A percentile compares a stretch with the other conserved stretches of the same genome.
These are phyloP conservation scores for Chionoecetes opilio DNA, from an alignment of 1,140 invertebrate genomes.

Conservation along the genomic window DNA sequence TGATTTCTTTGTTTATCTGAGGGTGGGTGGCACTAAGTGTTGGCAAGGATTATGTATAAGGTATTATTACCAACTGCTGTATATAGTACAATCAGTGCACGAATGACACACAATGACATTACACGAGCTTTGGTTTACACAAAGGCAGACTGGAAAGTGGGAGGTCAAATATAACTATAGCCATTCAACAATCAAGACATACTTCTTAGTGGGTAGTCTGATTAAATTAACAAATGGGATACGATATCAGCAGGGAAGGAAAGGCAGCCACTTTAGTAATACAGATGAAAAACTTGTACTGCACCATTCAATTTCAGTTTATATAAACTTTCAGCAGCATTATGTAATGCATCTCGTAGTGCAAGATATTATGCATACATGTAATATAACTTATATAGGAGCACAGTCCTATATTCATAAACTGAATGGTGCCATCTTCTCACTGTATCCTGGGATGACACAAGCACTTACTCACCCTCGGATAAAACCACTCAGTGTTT, in stretches of 20 bases:
- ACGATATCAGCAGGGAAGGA: slow-evolving; percentile 74
- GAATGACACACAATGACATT: slow-evolving; percentile 70
- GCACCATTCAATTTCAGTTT: slow-evolving; percentile 76
- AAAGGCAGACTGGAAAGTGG: slow-evolving; percentile 65
- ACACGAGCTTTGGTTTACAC: slow-evolving; percentile 75
- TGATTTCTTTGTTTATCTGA: slow-evolving; percentile 77
- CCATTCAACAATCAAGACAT: slow-evolving; percentile 77
- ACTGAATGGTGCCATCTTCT: slow-evolving; percentile 76
- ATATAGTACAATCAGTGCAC: slow-evolving; percentile 69
- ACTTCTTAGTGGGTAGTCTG: slow-evolving; percentile 56
- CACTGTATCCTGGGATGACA: slow-evolving; percentile 71
- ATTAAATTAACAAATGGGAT: slow-evolving; percentile 68
- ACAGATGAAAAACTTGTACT: slow-evolving; percentile 72
- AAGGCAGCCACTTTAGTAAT: slow-evolving; percentile 74
- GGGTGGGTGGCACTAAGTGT: slow-evolving; percentile 78
- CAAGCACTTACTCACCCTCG: slow-evolving; percentile 81
- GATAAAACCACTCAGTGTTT: slow-evolving; percentile 81
- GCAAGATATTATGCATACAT: slow-evolving; percentile 38
- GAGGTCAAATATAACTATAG: slow-evolving; percentile 74
- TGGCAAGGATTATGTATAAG: slow-evolving; percentile 63
- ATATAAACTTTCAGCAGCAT: slow-evolving; percentile 36
- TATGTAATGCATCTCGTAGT: slow-evolving; percentile 8
- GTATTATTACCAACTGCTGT: slow-evolving; percentile 66
- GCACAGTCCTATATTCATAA: slow-evolving; percentile 64
- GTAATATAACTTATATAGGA: slow-evolving; percentile 5